A percentile compares a stretch with the other conserved stretches of the same genome.
Evolutionary conservation across 1,140 invertebrate species (phyloP).

Genomic region (Hydropsyche tenuis): DNA sequence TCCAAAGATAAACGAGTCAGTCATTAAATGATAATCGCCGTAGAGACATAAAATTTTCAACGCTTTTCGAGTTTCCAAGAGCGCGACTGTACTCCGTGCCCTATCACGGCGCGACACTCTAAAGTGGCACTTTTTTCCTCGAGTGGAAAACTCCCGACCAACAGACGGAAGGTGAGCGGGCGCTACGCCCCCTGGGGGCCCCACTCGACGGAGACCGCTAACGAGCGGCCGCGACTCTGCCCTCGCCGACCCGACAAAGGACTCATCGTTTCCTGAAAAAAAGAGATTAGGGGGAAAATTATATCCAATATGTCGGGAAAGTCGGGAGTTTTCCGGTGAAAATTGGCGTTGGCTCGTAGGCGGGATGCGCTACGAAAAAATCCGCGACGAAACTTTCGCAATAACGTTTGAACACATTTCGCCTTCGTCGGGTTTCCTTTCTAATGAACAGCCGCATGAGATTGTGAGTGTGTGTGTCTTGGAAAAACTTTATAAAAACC

Average conservation of each 20-base stretch:
- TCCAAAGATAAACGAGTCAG: background rate
- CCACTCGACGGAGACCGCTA: conserved; percentile 1
- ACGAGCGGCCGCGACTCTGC: background rate
- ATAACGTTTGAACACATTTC: conserved; percentile 24
- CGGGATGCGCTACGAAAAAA: conserved; percentile 5
- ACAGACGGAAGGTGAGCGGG: background rate
- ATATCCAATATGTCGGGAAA: too few species aligned
- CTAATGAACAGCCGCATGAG: conserved; percentile 14
- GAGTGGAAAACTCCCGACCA: background rate
- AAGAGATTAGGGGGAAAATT: too few species aligned
- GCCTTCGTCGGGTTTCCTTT: conserved; percentile 9
- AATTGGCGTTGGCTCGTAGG: background rate
- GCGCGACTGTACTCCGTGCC: background rate
- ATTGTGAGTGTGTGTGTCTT: background rate
- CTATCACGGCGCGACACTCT: background rate
- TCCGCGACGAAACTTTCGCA: conserved; percentile 12
- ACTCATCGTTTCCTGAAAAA: too few species aligned
- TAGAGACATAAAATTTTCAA: background rate
- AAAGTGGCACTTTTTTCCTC: conserved; percentile 6
- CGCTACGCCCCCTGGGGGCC: background rate
- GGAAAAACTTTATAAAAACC: conserved; percentile 5
- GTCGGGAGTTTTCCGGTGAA: too few species aligned
- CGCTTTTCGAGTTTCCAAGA: background rate
- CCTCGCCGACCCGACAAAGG: background rate
- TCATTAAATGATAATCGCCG: conserved; percentile 7